A percentile compares a stretch with the other conserved stretches of the same genome.
Conservation (phyloP, 2,888 invertebrate genomes). For the Iselma pallidipennis region DNA sequence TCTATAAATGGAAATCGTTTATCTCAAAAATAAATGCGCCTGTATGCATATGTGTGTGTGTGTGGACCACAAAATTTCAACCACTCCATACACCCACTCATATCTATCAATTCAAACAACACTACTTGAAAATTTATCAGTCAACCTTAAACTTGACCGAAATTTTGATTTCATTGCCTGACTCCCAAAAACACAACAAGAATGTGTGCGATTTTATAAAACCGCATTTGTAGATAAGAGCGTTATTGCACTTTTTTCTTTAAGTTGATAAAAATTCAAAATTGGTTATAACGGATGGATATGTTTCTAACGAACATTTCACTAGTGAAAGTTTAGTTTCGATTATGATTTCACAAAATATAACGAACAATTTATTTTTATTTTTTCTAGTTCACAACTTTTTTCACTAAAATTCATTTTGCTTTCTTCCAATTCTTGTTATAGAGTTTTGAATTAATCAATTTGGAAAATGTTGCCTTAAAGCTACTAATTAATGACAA, state of each 20-base stretch:
- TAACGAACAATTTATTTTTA: not conserved
- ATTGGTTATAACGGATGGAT: not conserved
- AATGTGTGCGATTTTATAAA: not conserved
- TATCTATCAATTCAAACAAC: too few relatives aligned
- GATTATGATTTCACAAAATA: not conserved
- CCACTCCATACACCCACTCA: not conserved
- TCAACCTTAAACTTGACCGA: not conserved
- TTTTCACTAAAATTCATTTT: not conserved
- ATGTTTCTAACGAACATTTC: not conserved
- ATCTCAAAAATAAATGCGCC: constrained; percentile 26
- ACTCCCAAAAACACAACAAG: not conserved
- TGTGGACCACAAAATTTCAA: not conserved
- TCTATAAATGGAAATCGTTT: constrained; percentile 31
- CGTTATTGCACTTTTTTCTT: not conserved
- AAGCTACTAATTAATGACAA: too few relatives aligned
- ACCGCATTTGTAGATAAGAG: not conserved
- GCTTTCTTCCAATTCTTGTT: too few relatives aligned
- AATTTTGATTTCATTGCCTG: not conserved
- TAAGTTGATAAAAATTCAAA: not conserved
- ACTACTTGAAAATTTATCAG: not conserved
- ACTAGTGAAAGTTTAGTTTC: not conserved
- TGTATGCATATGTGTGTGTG: not conserved
- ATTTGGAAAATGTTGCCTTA: too few relatives aligned
- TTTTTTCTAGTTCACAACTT: not conserved
- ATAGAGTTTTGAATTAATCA: too few relatives aligned